Evolutionary conservation across 2,888 invertebrate species (phyloP), one percentile per base, ranked within the genome.

Genomic region (Micropterix aruncella): DNA sequence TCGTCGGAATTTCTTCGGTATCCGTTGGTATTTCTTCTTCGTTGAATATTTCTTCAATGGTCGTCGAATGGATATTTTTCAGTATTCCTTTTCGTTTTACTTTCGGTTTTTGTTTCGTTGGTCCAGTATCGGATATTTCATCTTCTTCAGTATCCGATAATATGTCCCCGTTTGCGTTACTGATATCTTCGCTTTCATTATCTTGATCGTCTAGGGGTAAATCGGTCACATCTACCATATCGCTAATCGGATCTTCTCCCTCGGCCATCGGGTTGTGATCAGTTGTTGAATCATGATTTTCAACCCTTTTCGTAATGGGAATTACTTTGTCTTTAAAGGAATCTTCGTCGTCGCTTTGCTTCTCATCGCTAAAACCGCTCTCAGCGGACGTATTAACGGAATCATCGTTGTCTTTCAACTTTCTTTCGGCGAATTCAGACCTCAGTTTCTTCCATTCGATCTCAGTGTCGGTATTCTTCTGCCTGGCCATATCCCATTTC

Each of bases 361-460:
- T 77, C 54, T 86, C 88, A 53, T 89, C 88, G 54, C 86, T 86
- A 55, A 84, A 89, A 37, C 90, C 90, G 62, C 89, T 89, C 65
- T 90, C 90, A 7, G 76, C 83, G 36, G 86, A 85, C 57, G 80
- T 80, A 56, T 77, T 80, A 40, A 73, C 68, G n/a, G 75, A 75
- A 52, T 80, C 78, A 43, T 75, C 74, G 18, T 69, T 67, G 18
- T 62, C 57, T 47, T 74, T 67, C 12, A 70, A 68, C 62, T 85
- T 85, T 47, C 91, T 73, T 37, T 79, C 78, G 0, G 86, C 80
- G 57, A 92, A 90, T 61, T 92, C 91, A 38, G 79, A 75, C 43
- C 90, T 72, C 42, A 92, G 70, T 54, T 80, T 79, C 56, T 77
- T 77, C 82, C 88, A 92, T 56, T 89, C 85, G 50, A 76, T 74